These are phyloP conservation scores for Lepidochitona cinerea DNA, from an alignment of 2,888 invertebrate species.

Conservation along the genomic window DNA sequence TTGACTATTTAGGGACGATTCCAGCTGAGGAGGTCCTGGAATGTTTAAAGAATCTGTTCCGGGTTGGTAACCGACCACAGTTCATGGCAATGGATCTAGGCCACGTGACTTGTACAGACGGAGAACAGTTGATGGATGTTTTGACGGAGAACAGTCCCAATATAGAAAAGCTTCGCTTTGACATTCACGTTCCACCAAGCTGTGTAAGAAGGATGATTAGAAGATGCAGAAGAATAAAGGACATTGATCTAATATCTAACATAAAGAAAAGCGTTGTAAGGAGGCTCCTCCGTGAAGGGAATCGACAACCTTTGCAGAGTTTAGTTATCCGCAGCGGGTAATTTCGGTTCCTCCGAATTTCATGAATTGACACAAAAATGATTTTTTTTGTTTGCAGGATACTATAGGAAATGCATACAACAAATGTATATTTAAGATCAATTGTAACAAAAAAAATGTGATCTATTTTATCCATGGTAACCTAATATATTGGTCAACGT, in stretches of 20 bases:
- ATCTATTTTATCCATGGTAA: too few relatives aligned
- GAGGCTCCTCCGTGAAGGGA: too few relatives aligned
- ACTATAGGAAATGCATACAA: too few relatives aligned
- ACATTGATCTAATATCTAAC: conserved; percentile 56
- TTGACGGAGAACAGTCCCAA: conserved; percentile 54
- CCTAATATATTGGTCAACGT: too few relatives aligned
- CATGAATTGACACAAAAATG: too few relatives aligned
- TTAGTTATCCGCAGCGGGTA: too few relatives aligned
- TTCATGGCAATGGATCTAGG: conserved; percentile 57
- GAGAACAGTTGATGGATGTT: conserved; percentile 56
- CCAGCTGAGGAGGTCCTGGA: conserved; percentile 65
- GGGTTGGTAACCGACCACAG: conserved; percentile 12
- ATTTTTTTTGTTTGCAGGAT: too few relatives aligned
- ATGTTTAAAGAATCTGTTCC: conserved; percentile 28
- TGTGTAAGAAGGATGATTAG: conserved; percentile 56
- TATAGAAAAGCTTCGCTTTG: conserved; percentile 55
- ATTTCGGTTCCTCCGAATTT: too few relatives aligned
- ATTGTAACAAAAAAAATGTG: too few relatives aligned
- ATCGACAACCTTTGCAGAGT: too few relatives aligned
- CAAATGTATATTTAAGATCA: too few relatives aligned
- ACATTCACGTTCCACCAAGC: conserved; percentile 58
- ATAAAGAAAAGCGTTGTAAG: too few relatives aligned
- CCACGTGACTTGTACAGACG: conserved; percentile 52
- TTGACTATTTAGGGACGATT: conserved; percentile 58
- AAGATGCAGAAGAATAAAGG: conserved; percentile 51